Evolutionary conservation across 2,113 vertebrate genomes (phyloP).

Genomic region (Lepus americanus): DNA sequence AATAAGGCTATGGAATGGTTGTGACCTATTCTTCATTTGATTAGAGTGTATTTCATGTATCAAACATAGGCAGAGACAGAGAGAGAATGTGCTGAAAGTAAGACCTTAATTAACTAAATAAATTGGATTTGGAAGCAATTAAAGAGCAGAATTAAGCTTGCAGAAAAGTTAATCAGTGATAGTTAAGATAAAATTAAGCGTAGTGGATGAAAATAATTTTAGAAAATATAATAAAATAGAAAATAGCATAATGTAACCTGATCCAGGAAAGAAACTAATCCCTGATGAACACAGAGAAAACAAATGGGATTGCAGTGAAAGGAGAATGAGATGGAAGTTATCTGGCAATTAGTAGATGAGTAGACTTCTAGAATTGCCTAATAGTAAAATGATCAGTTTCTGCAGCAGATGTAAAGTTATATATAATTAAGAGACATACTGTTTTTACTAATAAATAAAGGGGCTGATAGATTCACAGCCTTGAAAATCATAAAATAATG

Average conservation of each 20-base stretch:
- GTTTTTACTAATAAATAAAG: background rate
- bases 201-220: background rate
- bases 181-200: conserved; percentile 29
- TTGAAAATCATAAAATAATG: background rate
- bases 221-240: conserved; percentile 17
- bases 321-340: background rate
- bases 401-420: background rate
- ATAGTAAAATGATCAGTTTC: background rate
- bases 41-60: background rate
- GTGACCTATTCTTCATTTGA: background rate
- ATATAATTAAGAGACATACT: background rate
- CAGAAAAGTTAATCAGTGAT: background rate
- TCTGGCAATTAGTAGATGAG: background rate
- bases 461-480: background rate
- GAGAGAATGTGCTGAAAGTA: background rate
- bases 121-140: conserved; percentile 15
- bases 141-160: conserved; percentile 28
- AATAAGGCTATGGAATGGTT: background rate
- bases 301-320: background rate
- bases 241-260: background rate
- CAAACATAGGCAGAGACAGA: conserved; percentile 4
- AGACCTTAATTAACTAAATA: background rate
- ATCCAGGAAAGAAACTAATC: background rate
- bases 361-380: background rate
- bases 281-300: background rate